A percentile compares a stretch with the other conserved stretches of the same genome.
Evolutionary conservation across 2,888 invertebrate species (phyloP).

Genomic region (Cephus runcator): DNA sequence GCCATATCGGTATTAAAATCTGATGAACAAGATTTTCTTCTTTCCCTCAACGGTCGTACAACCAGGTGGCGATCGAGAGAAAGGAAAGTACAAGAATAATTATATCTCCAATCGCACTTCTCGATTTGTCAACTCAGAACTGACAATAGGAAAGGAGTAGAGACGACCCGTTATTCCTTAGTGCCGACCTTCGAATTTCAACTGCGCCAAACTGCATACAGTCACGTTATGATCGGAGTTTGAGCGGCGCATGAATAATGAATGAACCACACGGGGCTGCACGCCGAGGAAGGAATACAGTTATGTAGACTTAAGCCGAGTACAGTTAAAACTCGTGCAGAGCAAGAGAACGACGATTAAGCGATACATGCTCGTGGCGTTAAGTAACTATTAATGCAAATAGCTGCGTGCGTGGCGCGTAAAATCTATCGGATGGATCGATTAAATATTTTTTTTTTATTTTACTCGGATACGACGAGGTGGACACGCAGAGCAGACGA

Average conservation of each 20-base stretch:
- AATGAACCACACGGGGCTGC: constrained; percentile 40
- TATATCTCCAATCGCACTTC: neutral
- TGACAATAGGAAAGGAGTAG: neutral
- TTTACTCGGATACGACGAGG: neutral
- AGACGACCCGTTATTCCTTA: constrained; percentile 25
- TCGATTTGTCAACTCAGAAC: neutral
- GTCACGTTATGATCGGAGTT: constrained; percentile 45
- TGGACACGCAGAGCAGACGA: neutral
- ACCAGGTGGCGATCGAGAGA: neutral
- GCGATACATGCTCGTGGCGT: constrained; percentile 11
- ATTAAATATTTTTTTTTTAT: neutral
- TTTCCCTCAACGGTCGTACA: too few species aligned
- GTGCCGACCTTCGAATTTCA: constrained; percentile 44
- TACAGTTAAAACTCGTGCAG: constrained; percentile 39
- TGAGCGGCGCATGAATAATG: constrained; percentile 51
- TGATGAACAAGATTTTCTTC: neutral
- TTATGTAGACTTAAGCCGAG: constrained; percentile 19
- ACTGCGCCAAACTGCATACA: constrained; percentile 44
- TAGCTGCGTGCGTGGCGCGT: neutral
- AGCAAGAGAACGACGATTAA: constrained; percentile 21
- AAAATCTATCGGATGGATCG: neutral
- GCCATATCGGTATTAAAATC: neutral
- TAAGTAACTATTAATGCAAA: neutral
- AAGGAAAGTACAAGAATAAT: neutral
- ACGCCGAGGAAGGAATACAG: constrained; percentile 41